Percentiles rank a stretch among this genome's conserved stretches.
Conservation (phyloP, 2,888 invertebrate species). For the Euphydryas editha region DNA sequence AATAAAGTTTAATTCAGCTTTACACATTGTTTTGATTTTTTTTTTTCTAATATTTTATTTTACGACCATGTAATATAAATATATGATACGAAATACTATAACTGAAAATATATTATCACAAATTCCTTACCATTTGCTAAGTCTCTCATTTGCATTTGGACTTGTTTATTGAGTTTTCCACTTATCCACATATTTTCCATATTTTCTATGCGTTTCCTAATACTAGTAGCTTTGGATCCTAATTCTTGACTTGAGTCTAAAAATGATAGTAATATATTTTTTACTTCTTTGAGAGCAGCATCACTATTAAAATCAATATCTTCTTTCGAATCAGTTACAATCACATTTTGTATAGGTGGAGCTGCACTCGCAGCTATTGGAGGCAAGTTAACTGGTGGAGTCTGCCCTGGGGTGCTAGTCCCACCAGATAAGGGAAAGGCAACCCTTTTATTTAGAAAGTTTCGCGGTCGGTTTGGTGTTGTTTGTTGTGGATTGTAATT, state of each 20-base stretch:
- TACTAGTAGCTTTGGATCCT: slow-evolving; percentile 76
- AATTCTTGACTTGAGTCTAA: slow-evolving; percentile 68
- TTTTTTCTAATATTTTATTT: too few relatives aligned
- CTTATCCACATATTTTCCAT: slow-evolving; percentile 84
- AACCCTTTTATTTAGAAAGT: slow-evolving; percentile 80
- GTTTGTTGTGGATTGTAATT: slow-evolving; percentile 70
- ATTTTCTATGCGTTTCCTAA: slow-evolving; percentile 77
- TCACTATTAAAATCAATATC: slow-evolving; percentile 58
- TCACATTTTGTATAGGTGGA: slow-evolving; percentile 36
- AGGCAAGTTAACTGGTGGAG: slow-evolving; percentile 55
- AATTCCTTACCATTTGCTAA: slow-evolving; percentile 79
- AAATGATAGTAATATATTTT: slow-evolving; percentile 59
- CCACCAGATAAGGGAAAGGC: slow-evolving; percentile 74
- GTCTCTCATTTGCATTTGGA: slow-evolving; percentile 77
- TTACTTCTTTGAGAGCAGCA: slow-evolving; percentile 62
- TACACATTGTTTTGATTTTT: too few relatives aligned
- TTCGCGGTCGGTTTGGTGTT: slow-evolving; percentile 71
- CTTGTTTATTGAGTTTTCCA: slow-evolving; percentile 76
- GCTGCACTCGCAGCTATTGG: slow-evolving; percentile 53
- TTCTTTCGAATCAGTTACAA: slow-evolving; percentile 24
- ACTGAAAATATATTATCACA: not conserved
- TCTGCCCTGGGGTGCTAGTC: slow-evolving; percentile 46
- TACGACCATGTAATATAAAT: too few relatives aligned
- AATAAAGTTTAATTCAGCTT: too few relatives aligned
- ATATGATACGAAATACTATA: too few relatives aligned